Base-by-base conservation (phyloP, 2,888 invertebrate genomes). In the Megastigmus dorsalis region DNA sequence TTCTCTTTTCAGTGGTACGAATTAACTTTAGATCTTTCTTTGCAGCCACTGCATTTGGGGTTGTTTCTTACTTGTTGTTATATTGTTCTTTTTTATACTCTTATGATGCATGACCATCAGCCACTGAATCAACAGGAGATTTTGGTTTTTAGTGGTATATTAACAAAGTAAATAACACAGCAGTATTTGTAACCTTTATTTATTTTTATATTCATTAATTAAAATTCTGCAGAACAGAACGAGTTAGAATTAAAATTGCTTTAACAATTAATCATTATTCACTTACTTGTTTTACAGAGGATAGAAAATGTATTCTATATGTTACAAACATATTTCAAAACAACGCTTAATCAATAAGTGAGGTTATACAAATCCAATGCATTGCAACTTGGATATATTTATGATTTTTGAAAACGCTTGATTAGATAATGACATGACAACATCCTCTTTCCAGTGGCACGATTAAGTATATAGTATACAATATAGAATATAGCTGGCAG, bases 221-320 rank as follows among this genome's bases (percentile, higher is more conserved):
- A 72, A 72, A 62, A 55, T 60, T 70, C 75, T 57, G 63, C 38
- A 36, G 45, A 33, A 45, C 63, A 71, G 68, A 67, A 60, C 50
- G 41, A 33, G 55, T 67, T 63, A 68, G 48, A 75, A 62, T 75
- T 63, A 75, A 72, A 62, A 68, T 75, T 62, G 23, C 43, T 67
- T 70, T 72, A 71, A 72, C 57, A 71, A 63, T 71, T 52, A 75
- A 71, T 20, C 15, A 63, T 57, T 71, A 68, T 30, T 75, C 38
- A 50, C 62, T 62, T 60, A 55, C 13, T 66, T 60, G 60, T 60
- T 15, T 67, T 68, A 68, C 59, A 72, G 71, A 71, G 36, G 36
- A 72, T 75, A 72, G 41, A 75, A 71, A 62, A 67, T 45, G 65
- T 74, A 74, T 55, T 72, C 63, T 72, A 76, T 68, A 69, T 43